Evolutionary conservation across 2,888 invertebrate genomes (phyloP).

Genomic region (Cryptocephalus primarius): DNA sequence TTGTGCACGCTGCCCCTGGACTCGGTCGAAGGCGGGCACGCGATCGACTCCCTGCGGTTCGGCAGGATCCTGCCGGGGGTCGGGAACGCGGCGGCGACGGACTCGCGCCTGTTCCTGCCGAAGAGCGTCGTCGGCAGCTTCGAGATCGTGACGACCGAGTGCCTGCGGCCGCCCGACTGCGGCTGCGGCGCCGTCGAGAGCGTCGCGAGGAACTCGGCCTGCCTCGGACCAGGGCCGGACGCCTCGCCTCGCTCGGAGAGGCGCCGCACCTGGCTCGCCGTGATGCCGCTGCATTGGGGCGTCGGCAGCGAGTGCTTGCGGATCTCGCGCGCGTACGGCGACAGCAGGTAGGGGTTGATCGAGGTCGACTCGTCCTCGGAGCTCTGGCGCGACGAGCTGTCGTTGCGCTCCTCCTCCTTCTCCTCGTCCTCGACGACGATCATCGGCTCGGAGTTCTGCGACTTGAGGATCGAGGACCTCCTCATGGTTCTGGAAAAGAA

Average conservation of each 20-base stretch:
- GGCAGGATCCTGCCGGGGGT: conserved; percentile 36
- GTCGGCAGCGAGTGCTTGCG: conserved; percentile 77
- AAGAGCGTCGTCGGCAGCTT: conserved; percentile 68
- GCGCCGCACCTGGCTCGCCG: conserved; percentile 75
- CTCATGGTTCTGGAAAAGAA: conserved; percentile 37
- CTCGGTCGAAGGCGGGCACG: conserved; percentile 59
- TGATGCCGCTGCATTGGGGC: conserved; percentile 75
- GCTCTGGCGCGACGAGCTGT: conserved; percentile 47
- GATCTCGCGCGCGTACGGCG: conserved; percentile 63
- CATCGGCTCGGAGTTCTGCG: conserved; percentile 51
- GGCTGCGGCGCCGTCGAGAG: conserved; percentile 63
- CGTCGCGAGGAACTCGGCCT: conserved; percentile 75
- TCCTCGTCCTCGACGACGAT: conserved; percentile 80
- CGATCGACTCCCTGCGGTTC: conserved; percentile 22
- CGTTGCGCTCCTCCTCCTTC: conserved; percentile 25
- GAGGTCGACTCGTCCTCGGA: conserved; percentile 65
- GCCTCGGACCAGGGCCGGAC: conserved; percentile 63
- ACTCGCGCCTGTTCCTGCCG: conserved; percentile 68
- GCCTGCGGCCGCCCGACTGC: conserved; percentile 66
- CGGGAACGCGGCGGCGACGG: conserved; percentile 71
- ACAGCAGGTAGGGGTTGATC: conserved; percentile 65
- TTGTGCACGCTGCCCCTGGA: conserved; percentile 69
- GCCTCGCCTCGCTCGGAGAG: conserved; percentile 67
- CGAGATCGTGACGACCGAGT: conserved; percentile 79
- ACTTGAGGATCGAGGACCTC: conserved; percentile 51